These are phyloP conservation scores for Papilio protenor DNA, from an alignment of 2,888 invertebrate genomes.

Conservation along the genomic window DNA sequence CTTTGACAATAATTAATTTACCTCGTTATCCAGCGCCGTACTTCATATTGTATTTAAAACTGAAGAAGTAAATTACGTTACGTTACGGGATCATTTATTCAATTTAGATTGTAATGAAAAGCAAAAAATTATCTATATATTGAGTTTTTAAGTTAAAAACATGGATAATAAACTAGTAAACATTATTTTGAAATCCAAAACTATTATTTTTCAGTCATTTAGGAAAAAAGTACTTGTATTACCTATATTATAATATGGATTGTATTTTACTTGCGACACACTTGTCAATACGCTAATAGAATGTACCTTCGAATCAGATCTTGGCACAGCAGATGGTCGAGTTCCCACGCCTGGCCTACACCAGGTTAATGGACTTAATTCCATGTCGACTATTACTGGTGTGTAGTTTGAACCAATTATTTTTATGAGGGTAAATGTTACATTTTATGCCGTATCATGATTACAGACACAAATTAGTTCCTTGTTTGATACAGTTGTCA, in stretches of 20 bases:
- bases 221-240: too few species aligned
- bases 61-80: not conserved
- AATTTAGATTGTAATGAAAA: too few species aligned
- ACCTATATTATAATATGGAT: too few species aligned
- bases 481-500: slow-evolving; percentile 26
- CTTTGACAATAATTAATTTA: slow-evolving; percentile 33
- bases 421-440: slow-evolving; percentile 36
- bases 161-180: too few species aligned
- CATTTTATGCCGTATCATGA: slow-evolving; percentile 29
- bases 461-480: slow-evolving; percentile 22
- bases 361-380: slow-evolving; percentile 35
- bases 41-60: not conserved
- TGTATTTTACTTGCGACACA: not conserved
- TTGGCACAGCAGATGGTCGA: slow-evolving; percentile 17
- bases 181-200: too few species aligned
- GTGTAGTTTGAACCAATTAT: slow-evolving; percentile 41
- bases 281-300: not conserved
- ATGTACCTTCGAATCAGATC: slow-evolving; percentile 13
- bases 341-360: slow-evolving; percentile 30
- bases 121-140: too few species aligned
- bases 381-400: slow-evolving; percentile 29
- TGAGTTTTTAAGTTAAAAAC: too few species aligned
- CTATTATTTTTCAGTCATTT: too few species aligned
- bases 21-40: not conserved
- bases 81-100: not conserved